Base-by-base conservation (phyloP, 2,797 vertebrate species). In the Pangasius sanitwongsei region DNA sequence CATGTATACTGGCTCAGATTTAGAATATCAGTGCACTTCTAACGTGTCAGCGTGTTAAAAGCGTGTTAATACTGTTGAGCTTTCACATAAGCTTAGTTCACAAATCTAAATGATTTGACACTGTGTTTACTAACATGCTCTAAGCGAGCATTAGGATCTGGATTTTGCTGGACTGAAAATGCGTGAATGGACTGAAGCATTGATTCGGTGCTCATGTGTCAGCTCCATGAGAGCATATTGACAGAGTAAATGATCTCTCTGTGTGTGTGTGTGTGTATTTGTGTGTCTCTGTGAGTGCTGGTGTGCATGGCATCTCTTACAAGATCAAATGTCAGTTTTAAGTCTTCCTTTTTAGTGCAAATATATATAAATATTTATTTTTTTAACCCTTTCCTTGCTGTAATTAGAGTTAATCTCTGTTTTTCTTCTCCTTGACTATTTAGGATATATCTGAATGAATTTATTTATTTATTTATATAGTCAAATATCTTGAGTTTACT, bases 131-230 rank as follows among this genome's bases (percentile, higher is more conserved):
- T 23, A 34, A 9, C 7, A 11, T 57, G 50, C 31, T 4, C 53
- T 25, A 37, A 37, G 50, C 1, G 18, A 25, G 80, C 34, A 59
- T 82, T 41, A 37, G 55, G 55, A 61, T 59, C 53, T 59, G 55
- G 53, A 59, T 81, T 37, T 57, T 34, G 8, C 53, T 59, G 18
- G 4, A 61, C 12, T 81, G 31, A 12, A 59, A 81, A 59, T 25
- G 78, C 78, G 25, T 57, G 78, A 57, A 81, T 37, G 18, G 55
- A 81, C n/a, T 61, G 55, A 61, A 82, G 55, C 34, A 61, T 61
- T 82, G 80, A 82, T 82, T 61, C 12, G 12, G 55, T 61, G 80
- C 80, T 82, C 80, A 82, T 59, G 31, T 82, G 34, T 61, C 80
- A 3, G 34, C 20, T 25, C 55, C 6, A 1, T 59, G 31, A 82